These are phyloP conservation scores for Drosophila prosaltans DNA, from an alignment of 1,140 invertebrate species.

Conservation along the genomic window DNA sequence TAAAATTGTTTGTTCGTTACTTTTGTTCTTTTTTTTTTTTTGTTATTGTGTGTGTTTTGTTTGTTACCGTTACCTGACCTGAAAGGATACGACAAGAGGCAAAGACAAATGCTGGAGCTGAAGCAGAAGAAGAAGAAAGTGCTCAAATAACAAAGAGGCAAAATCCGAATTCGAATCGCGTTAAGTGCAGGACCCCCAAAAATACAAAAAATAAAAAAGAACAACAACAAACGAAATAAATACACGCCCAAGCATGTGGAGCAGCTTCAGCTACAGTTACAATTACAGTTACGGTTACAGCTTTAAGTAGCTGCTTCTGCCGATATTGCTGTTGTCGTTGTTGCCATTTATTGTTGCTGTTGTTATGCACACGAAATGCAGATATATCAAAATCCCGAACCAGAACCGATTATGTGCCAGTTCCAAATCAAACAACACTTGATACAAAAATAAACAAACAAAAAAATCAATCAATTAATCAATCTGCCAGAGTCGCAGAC, in stretches of 20 bases:
- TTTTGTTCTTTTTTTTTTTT: constrained; percentile 38
- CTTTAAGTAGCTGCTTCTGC: constrained; percentile 13
- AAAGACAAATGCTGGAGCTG: constrained; percentile 7
- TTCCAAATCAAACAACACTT: constrained; percentile 51
- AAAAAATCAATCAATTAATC: constrained; percentile 78
- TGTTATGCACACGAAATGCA: constrained; percentile 9
- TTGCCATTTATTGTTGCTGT: constrained; percentile 17
- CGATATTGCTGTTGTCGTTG: constrained; percentile 27
- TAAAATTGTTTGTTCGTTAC: constrained; percentile 21
- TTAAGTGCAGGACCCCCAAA: constrained; percentile 32
- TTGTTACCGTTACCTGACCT: constrained; percentile 20
- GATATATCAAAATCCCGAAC: constrained; percentile 11
- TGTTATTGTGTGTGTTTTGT: constrained; percentile 34
- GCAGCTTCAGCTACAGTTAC: constrained; percentile 30
- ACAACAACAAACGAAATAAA: constrained; percentile 13
- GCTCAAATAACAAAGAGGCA: constrained; percentile 70
- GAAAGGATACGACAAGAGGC: constrained; percentile 3
- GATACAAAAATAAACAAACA: constrained; percentile 81
- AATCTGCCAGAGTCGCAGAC: constrained; percentile 61
- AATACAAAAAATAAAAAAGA: constrained; percentile 30
- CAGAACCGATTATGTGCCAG: constrained; percentile 35
- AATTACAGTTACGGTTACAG: constrained; percentile 33
- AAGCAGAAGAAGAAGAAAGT: constrained; percentile 22
- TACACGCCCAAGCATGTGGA: constrained; percentile 26
- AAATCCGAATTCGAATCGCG: constrained; percentile 33